Evolutionary conservation across 1,140 invertebrate genomes (phyloP).

Genomic region (Scylla paramamosain): DNA sequence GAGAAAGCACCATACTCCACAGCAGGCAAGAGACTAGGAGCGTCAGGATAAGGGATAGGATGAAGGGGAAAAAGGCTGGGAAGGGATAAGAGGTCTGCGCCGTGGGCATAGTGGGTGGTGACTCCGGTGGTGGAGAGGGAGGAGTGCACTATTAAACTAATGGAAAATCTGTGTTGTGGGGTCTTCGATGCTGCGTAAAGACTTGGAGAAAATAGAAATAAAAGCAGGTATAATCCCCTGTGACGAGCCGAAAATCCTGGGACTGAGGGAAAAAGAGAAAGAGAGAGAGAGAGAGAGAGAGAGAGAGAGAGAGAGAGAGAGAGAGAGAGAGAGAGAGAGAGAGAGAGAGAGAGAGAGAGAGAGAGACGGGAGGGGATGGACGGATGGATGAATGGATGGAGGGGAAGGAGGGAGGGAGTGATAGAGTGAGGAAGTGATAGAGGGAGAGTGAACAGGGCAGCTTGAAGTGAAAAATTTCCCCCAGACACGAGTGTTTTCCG

Average conservation of each 20-base stretch:
- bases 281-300: conserved; percentile 29
- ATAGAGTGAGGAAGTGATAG: too few species aligned
- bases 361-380: background rate
- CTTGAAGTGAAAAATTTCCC: too few species aligned
- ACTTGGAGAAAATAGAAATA: background rate
- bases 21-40: background rate
- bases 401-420: background rate
- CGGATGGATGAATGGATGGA: background rate
- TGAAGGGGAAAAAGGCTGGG: background rate
- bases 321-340: background rate
- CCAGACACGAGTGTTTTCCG: too few species aligned
- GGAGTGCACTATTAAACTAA: background rate
- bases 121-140: background rate
- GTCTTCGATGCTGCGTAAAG: background rate
- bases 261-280: background rate
- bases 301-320: background rate
- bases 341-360: too few species aligned
- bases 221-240: conserved; percentile 5
- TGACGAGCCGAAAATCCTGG: background rate
- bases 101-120: background rate
- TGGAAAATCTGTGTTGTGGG: conserved; percentile 24
- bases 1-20: background rate
- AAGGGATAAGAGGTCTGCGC: background rate
- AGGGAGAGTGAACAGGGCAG: too few species aligned
- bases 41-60: background rate